These are phyloP conservation scores for Notarius quadriscutis DNA, from an alignment of 2,113 vertebrate species.

Conservation along the genomic window DNA sequence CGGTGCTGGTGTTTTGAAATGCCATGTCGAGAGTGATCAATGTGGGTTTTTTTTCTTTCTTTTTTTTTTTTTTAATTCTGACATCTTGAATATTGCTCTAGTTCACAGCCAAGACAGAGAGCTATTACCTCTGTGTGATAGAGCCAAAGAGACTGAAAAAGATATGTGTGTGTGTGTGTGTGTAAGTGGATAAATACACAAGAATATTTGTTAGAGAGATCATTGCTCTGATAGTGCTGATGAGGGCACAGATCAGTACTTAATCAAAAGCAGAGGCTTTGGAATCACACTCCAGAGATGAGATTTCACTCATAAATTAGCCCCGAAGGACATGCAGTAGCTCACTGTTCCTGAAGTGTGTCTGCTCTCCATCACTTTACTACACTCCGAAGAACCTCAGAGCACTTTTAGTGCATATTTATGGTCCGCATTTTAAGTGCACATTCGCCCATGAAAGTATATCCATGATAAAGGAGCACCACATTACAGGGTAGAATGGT, in stretches of 20 bases:
- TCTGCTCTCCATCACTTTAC: conserved; percentile 27
- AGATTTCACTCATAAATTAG: conserved; percentile 44
- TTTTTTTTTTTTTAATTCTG: conserved; percentile 5
- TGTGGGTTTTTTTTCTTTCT: not conserved
- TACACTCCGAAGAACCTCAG: conserved; percentile 25
- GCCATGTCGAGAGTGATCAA: conserved; percentile 41
- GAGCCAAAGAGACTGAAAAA: not conserved
- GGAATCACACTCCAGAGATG: conserved; percentile 43
- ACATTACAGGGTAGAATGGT: not conserved
- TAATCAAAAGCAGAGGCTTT: conserved; percentile 51
- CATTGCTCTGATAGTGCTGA: conserved; percentile 50
- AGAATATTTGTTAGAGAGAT: conserved; percentile 30
- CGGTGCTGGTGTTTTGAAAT: conserved; percentile 41
- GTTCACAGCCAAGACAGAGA: conserved; percentile 47
- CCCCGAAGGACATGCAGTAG: conserved; percentile 23
- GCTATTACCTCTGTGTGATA: conserved; percentile 34
- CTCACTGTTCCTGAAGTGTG: not conserved
- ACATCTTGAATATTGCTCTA: conserved; percentile 36
- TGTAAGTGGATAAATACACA: conserved; percentile 6
- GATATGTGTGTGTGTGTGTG: not conserved
- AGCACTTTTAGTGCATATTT: conserved; percentile 22
- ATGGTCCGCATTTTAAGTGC: conserved; percentile 34
- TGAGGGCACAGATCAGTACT: conserved; percentile 39
- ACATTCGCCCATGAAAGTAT: not conserved
- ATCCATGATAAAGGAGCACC: not conserved